Evolutionary conservation across 2,797 vertebrate species (phyloP), one percentile per base, ranked within the genome.

Genomic region (Coccyzus lansbergi): DNA sequence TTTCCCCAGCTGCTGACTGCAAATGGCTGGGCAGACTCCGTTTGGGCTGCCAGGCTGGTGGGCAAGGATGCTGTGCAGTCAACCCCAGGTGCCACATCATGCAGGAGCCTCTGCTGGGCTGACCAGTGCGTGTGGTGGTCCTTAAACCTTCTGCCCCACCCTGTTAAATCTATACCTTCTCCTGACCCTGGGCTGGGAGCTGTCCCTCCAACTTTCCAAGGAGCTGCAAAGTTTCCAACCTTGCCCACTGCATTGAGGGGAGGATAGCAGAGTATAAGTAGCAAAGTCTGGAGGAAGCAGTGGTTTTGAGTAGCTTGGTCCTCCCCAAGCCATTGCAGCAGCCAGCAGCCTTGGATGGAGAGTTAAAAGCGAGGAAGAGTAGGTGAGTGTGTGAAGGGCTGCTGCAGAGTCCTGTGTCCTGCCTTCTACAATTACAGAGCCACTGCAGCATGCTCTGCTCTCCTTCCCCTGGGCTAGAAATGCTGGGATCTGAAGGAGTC

Each of bases 381-480:
- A 76, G 55, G 10, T 0, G 0, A 65, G 28, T 42, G 28, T 13
- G 15, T 82, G 59, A 86, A 38, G 20, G 18, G 11, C 42, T 69
- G 55, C 29, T 80, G 42, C 34, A 77, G 48, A 36, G 20, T 72
- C 63, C 63, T 8, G 38, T n/a, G 7, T 31, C 8, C 16, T 72
- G 25, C 52, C 26, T 79, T 52, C 78, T 55, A 42, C n/a, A 29
- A 36, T 83, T 75, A 60, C 3, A 4, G 14, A 34, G 4, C 10
- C 4, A 4, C 17, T 20, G 12, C 2, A 1, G 22, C 1, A 0
- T 56, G 31, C 18, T 81, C 64, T 48, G 6, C 25, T 88, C 7
- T 60, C 7, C 53, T 71, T 28, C 71, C 15, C 12, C 33, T 1
- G 1, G 13, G 22, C 65, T 75, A 63, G 62, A 82, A 86, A 76